Conservation (phyloP, 1,140 invertebrate genomes). For the Hycleus phaleratus region DNA sequence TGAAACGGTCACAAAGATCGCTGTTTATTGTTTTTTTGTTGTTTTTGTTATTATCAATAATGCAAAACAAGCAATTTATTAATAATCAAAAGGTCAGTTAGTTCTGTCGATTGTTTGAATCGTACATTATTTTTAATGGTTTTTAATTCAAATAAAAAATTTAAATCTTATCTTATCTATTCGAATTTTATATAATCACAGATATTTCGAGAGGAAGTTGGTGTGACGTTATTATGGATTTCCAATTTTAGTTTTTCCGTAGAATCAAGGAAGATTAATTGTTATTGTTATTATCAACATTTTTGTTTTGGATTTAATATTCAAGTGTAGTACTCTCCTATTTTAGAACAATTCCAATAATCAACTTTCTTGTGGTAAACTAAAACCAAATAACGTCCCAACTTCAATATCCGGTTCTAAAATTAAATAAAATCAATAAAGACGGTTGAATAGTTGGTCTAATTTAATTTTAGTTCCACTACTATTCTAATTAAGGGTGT, state of each 20-base stretch:
- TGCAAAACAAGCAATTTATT: neutral
- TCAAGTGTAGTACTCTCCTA: too few species aligned
- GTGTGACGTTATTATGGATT: too few species aligned
- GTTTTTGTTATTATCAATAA: neutral
- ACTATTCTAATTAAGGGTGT: neutral
- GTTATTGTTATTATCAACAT: too few species aligned
- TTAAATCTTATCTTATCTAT: too few species aligned
- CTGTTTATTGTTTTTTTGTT: neutral
- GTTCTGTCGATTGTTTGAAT: neutral
- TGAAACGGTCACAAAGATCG: neutral
- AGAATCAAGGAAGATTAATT: too few species aligned
- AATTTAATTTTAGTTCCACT: neutral
- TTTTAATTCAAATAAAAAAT: too few species aligned
- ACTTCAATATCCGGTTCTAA: neutral
- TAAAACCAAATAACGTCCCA: neutral
- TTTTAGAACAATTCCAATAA: neutral
- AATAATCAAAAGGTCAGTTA: neutral
- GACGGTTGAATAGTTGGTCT: neutral
- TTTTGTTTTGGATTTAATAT: too few species aligned
- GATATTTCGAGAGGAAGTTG: too few species aligned
- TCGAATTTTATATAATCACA: too few species aligned
- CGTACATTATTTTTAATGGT: neutral
- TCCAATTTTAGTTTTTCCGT: too few species aligned
- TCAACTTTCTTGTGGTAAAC: too few species aligned
- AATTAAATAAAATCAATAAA: neutral